phyloP scores from a whole-genome alignment of 2,888 invertebrate species.

The Rhagonycha fulva region DNA sequence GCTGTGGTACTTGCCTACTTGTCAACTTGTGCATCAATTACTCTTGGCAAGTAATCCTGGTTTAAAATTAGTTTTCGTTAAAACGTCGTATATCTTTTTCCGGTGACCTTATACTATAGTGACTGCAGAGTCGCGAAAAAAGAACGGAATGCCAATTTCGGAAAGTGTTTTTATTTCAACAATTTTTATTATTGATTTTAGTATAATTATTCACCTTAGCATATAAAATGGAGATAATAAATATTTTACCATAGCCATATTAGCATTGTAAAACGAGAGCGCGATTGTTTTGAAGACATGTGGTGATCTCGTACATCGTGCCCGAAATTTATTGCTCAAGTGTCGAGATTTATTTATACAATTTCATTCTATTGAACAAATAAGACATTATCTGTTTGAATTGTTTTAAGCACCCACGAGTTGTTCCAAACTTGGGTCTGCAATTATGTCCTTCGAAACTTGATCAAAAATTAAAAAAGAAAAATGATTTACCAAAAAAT shows the following conservation, averaged over 20 bases:
- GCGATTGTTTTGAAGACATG: slow-evolving; percentile 28
- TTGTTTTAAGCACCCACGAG: slow-evolving; percentile 3
- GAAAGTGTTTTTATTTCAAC: background rate
- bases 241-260: slow-evolving; percentile 9
- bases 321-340: slow-evolving; percentile 21
- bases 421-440: background rate
- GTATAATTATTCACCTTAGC: background rate
- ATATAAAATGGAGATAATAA: background rate
- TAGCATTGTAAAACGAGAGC: slow-evolving; percentile 25
- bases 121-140: background rate
- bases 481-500: background rate
- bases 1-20: background rate
- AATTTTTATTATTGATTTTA: background rate
- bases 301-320: slow-evolving; percentile 13
- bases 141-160: background rate
- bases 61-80: background rate
- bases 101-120: background rate
- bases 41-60: background rate
- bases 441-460: background rate
- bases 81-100: background rate
- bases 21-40: background rate
- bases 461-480: background rate
- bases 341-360: slow-evolving; percentile 22
- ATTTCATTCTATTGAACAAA: slow-evolving; percentile 21
- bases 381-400: slow-evolving; percentile 15